These are phyloP conservation scores for Aurelia sp. DNA, from an alignment of 30 jellyfish, hydroid and myxozoan genomes.

Conservation along the genomic window DNA sequence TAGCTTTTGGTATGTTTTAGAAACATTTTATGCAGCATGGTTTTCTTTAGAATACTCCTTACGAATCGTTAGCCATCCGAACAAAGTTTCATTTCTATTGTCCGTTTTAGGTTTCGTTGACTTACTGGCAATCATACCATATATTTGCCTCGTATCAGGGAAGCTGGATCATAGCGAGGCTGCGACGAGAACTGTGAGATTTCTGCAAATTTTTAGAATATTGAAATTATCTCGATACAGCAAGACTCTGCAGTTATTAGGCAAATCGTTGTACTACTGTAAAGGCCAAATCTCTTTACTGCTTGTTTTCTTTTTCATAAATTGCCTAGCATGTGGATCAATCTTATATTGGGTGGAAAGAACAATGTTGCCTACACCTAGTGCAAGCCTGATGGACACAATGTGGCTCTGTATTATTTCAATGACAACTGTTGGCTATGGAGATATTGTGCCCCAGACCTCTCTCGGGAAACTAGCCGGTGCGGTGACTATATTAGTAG, in stretches of 20 bases:
- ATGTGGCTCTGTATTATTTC: conserved; percentile 78
- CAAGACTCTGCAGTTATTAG: conserved; percentile 59
- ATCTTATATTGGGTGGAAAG: conserved; percentile 67
- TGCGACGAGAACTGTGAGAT: conserved; percentile 32
- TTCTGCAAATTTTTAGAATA: conserved; percentile 64
- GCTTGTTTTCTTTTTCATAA: conserved; percentile 57
- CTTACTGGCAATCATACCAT: conserved; percentile 59
- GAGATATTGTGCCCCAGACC: conserved; percentile 75
- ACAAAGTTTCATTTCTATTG: conserved; percentile 18
- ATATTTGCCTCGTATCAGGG: neutral
- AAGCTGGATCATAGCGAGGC: neutral
- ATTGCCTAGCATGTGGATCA: conserved; percentile 68
- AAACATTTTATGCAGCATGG: conserved; percentile 60
- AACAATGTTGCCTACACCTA: neutral
- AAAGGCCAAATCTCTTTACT: conserved; percentile 67
- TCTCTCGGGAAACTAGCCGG: conserved; percentile 67
- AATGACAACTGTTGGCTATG: conserved; percentile 87
- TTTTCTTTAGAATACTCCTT: conserved; percentile 52
- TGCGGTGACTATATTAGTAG: conserved; percentile 54
- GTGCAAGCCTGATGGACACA: conserved; percentile 63
- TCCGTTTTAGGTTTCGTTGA: conserved; percentile 73
- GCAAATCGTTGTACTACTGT: conserved; percentile 60
- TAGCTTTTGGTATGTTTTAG: conserved; percentile 35
- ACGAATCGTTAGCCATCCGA: conserved; percentile 44
- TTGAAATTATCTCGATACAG: conserved; percentile 64